Conservation (phyloP, 2,797 vertebrate genomes). For the Enteromius treurensis region DNA sequence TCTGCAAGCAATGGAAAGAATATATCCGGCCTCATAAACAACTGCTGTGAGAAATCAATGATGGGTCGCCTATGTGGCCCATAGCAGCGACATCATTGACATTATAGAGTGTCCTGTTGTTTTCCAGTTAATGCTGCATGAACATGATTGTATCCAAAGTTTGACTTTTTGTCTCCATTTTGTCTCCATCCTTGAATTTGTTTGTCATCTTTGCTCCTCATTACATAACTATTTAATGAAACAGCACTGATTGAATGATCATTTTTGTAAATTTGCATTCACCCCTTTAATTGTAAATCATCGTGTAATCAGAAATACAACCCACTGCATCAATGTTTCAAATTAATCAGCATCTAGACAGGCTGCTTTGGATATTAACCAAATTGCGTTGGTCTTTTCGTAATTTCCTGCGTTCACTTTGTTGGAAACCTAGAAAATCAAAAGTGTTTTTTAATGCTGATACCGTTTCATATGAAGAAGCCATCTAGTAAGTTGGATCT, state of each 20-base stretch:
- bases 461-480: neutral
- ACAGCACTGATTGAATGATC: neutral
- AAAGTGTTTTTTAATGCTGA: neutral
- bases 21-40: conserved; percentile 5
- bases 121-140: conserved; percentile 7
- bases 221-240: conserved; percentile 11
- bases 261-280: conserved; percentile 11
- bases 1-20: neutral
- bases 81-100: conserved; percentile 1
- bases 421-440: neutral
- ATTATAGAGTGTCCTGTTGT: conserved; percentile 9
- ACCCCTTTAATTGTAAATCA: neutral
- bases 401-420: neutral
- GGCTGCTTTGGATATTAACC: conserved; percentile 3
- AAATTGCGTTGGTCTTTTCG: neutral
- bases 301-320: neutral
- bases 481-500: neutral
- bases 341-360: conserved; percentile 18
- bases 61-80: neutral
- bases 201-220: neutral
- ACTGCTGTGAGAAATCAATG: conserved; percentile 21
- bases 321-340: neutral
- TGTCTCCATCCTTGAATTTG: neutral
- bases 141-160: neutral
- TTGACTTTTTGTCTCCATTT: neutral